Evolutionary conservation across 2,797 vertebrate species (phyloP).

Genomic region (Okamejei kenojei): DNA sequence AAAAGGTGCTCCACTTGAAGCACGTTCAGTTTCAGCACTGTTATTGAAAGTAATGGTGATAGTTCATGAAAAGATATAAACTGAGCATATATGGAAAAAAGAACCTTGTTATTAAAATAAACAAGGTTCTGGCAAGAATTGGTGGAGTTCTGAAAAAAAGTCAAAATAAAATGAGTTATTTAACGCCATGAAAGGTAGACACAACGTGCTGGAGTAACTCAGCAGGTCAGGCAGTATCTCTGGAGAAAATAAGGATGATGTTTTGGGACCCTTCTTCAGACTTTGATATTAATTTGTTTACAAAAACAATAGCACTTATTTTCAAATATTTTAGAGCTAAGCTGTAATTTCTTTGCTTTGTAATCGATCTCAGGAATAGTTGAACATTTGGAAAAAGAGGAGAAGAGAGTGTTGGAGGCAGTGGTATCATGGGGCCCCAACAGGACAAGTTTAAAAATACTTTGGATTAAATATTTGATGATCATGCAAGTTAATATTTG

Average conservation of each 20-base stretch:
- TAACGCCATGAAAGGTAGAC: no score
- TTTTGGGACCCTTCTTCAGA: no score
- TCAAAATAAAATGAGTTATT: no score
- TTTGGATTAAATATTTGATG: not conserved
- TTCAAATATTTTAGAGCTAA: not conserved
- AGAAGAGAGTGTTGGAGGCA: no score
- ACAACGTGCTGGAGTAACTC: no score
- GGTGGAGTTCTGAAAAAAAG: no score
- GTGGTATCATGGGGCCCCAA: not conserved
- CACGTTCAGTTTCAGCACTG: not conserved
- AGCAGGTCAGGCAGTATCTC: no score
- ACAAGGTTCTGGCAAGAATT: no score
- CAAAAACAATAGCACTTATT: not conserved
- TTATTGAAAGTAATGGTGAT: not conserved
- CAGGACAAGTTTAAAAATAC: not conserved
- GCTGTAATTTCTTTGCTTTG: not conserved
- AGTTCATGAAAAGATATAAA: not conserved
- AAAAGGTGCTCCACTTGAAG: not conserved
- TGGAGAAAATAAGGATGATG: no score
- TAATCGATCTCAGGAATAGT: no score
- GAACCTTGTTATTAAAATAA: not conserved
- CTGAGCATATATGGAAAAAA: not conserved
- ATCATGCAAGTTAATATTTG: not conserved
- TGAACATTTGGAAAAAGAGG: no score
- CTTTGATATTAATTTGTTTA: not conserved